Conservation (phyloP, 1,140 invertebrate species). For the Drosophila bocqueti region DNA sequence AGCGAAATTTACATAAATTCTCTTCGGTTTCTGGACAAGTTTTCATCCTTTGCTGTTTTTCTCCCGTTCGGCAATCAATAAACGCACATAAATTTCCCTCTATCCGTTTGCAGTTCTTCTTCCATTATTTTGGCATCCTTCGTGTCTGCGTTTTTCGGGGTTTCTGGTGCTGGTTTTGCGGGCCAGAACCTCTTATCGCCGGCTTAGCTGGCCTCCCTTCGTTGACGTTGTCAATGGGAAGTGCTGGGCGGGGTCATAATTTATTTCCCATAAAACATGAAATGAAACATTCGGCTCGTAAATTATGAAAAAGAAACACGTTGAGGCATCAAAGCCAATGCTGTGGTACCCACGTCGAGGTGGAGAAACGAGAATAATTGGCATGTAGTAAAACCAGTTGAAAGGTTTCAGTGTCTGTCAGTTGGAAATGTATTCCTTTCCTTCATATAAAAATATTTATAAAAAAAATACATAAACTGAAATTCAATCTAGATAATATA, state of each 20-base stretch:
- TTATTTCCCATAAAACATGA: slow-evolving; percentile 80
- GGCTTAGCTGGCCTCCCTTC: slow-evolving; percentile 51
- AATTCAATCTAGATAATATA: not conserved
- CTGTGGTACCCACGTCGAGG: slow-evolving; percentile 14
- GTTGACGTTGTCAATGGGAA: slow-evolving; percentile 42
- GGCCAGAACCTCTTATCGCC: slow-evolving; percentile 65
- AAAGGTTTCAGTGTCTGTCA: slow-evolving; percentile 9
- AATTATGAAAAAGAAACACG: slow-evolving; percentile 68
- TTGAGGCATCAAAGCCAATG: slow-evolving; percentile 50
- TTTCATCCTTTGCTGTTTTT: slow-evolving; percentile 40
- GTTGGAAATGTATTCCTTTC: not conserved
- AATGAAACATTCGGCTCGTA: slow-evolving; percentile 79
- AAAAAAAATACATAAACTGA: not conserved
- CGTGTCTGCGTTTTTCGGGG: slow-evolving; percentile 15
- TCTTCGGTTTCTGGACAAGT: slow-evolving; percentile 38
- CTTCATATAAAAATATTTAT: not conserved
- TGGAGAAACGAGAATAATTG: slow-evolving; percentile 39
- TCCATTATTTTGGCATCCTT: slow-evolving; percentile 54
- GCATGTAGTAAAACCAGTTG: slow-evolving; percentile 33
- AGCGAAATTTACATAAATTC: slow-evolving; percentile 76
- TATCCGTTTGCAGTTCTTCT: slow-evolving; percentile 68
- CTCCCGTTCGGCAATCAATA: slow-evolving; percentile 69
- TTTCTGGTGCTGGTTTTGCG: slow-evolving; percentile 24
- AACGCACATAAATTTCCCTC: slow-evolving; percentile 72
- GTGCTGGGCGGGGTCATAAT: slow-evolving; percentile 60